Conservation (phyloP, 2,888 invertebrate species). For the Callinectes sapidus region DNA sequence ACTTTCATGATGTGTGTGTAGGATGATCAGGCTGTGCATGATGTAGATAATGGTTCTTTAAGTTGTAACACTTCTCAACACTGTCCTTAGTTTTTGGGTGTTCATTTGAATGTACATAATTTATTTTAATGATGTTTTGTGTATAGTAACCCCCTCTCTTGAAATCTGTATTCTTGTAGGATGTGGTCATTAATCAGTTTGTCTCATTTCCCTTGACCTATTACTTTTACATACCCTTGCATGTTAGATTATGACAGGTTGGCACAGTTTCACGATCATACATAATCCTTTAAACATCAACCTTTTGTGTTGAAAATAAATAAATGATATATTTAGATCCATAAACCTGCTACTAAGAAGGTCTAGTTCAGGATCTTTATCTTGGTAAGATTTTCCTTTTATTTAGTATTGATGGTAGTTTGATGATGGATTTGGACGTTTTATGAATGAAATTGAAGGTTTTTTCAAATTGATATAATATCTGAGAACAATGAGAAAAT, state of each 20-base stretch:
- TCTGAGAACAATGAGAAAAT: neutral
- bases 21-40: neutral
- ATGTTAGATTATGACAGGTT: neutral
- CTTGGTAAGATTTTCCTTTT: neutral
- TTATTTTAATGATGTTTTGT: slow-evolving; percentile 4
- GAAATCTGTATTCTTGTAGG: neutral
- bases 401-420: neutral
- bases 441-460: neutral
- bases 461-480: neutral
- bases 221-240: neutral
- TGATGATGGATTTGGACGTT: slow-evolving; percentile 27
- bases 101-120: neutral
- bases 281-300: neutral
- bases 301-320: neutral
- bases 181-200: neutral
- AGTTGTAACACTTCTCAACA: neutral
- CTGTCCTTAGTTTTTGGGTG: neutral
- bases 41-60: neutral
- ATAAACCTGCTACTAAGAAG: neutral
- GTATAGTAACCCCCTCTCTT: neutral
- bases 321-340: neutral
- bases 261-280: neutral
- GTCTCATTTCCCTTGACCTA: neutral
- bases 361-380: neutral
- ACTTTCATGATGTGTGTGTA: neutral